phyloP scores from a whole-genome alignment of 2,888 invertebrate species.

The Petrolisthes cinctipes region DNA sequence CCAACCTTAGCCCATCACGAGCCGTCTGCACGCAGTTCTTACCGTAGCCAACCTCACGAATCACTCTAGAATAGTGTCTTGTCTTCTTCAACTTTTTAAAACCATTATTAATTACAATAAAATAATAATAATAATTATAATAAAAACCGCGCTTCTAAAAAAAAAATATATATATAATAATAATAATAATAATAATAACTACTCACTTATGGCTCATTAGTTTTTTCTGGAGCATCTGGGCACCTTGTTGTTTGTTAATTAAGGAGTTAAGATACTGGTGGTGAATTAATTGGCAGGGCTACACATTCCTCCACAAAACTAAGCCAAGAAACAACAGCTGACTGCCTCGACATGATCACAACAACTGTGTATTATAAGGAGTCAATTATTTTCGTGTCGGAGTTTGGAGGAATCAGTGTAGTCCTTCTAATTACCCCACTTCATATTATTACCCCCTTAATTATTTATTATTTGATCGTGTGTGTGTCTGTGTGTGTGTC shows the following conservation, averaged over 20 bases:
- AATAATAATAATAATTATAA: neutral
- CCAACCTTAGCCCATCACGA: conserved; percentile 55
- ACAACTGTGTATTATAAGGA: too few species aligned
- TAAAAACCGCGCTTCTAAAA: conserved; percentile 1
- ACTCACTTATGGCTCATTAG: conserved; percentile 8
- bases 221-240: neutral
- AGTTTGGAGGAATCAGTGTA: too few species aligned
- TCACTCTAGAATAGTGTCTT: conserved; percentile 51
- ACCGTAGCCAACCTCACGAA: conserved; percentile 51
- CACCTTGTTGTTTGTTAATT: neutral
- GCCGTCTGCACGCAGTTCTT: conserved; percentile 61
- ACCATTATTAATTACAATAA: neutral
- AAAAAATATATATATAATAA: neutral
- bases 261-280: too few species aligned
- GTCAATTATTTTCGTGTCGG: too few species aligned
- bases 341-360: too few species aligned
- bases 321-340: too few species aligned
- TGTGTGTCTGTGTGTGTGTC: too few species aligned
- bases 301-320: too few species aligned
- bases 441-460: too few species aligned
- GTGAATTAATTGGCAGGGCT: too few species aligned
- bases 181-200: neutral
- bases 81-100: conserved; percentile 14
- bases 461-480: too few species aligned
- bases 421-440: too few species aligned